Evolutionary conservation across 2,888 invertebrate species (phyloP), one percentile per base, ranked within the genome.

Genomic region (Timandra comae): DNA sequence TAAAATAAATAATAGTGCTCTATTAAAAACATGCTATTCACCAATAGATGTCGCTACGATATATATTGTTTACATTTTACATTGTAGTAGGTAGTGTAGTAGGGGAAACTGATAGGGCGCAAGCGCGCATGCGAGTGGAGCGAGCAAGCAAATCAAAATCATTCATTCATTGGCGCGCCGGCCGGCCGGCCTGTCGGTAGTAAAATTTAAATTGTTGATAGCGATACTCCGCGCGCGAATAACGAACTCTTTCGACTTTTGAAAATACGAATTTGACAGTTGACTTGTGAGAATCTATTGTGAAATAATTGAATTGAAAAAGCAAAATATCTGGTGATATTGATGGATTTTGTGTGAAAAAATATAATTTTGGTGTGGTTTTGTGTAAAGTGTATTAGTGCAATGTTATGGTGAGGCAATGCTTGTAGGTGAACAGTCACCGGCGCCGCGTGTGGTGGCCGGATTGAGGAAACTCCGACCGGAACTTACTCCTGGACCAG

Each of bases 381-480:
- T 71, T 63, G 61, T 71, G 73, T 68, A 62, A 57, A 61, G 64
- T 65, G 67, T 61, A 58, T 51, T 52, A 47, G 61, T 74, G 71
- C 61, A 56, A 74, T 82, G 78, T 70, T 70, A 66, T 75, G 64
- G 63, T 71, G 64, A 66, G 69, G 77, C 63, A 59, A 84, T 84
- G 84, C 76, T 84, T 56, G 82, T 84, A 59, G 82, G 84, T 43
- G 84, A 85, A 63, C 81, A 74, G 48, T 78, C 84, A 49, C 84
- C 84, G 80, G 84, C 84, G 60, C 84, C 84, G 56, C 78, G 84
- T 46, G 84, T 85, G 82, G 84, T 85, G 75, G 84, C 84, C 73
- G 84, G 84, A 48, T 61, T 85, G 51, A 71, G 81, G 61, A 85
- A 85, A 62, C 73, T 84, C 27, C 74, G 76, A 36, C 84, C 84